Evolutionary conservation across 2,113 vertebrate species (phyloP).

Genomic region (Poecile atricapillus): DNA sequence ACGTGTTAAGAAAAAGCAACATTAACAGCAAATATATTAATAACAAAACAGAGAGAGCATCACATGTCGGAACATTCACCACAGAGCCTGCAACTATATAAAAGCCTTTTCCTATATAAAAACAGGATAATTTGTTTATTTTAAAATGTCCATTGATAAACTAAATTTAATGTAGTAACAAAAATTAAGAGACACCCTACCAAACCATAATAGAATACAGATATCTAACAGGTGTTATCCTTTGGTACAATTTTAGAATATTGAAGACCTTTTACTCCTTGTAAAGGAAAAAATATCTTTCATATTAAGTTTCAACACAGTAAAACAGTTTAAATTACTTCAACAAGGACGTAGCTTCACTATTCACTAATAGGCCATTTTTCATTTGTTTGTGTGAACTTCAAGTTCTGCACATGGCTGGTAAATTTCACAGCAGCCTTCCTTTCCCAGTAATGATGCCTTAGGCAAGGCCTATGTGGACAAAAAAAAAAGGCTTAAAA

Average conservation of each 20-base stretch:
- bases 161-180: not conserved
- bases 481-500: not conserved
- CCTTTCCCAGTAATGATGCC: not conserved
- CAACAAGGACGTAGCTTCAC: not conserved
- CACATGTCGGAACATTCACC: fast-evolving
- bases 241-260: not conserved
- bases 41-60: not conserved
- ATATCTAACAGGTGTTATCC: not conserved
- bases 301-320: not conserved
- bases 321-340: not conserved
- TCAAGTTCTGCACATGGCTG: not conserved
- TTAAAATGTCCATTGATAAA: not conserved
- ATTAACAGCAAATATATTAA: not conserved
- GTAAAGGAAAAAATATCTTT: not conserved
- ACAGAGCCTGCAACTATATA: no score
- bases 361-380: not conserved
- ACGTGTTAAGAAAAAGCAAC: not conserved
- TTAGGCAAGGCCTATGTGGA: not conserved
- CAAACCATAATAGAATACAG: not conserved
- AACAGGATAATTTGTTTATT: not conserved
- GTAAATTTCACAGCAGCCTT: not conserved
- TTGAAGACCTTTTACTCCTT: not conserved
- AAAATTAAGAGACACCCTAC: not conserved
- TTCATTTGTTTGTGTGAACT: not conserved
- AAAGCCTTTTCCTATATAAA: not conserved